Evolutionary conservation across 2,113 vertebrate genomes (phyloP), one percentile per base, ranked within the genome.

Genomic region (Archocentrus centrarchus): DNA sequence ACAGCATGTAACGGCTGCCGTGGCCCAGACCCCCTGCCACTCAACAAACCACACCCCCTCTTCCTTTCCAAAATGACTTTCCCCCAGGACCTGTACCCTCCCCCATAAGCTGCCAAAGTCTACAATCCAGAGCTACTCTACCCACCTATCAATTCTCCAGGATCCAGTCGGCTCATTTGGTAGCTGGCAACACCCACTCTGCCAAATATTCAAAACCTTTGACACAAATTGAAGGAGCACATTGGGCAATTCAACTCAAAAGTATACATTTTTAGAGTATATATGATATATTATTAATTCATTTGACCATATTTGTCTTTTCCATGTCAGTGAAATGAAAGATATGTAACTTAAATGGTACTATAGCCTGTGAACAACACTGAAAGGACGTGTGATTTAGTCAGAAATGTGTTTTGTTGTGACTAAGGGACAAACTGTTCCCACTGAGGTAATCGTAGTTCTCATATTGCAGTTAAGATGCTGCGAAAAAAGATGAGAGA

Each of bases 51-150:
- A 87, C 85, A 22, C 90, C 61, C 75, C 78, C 62, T 62, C 66
- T 66, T 82, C 88, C 82, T 75, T 73, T 59, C 55, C 59, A 66
- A 84, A 89, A 82, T 90, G 80, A 88, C 87, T 93, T 83, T 88
- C 84, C 88, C 88, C 39, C 73, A 9, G 80, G 88, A 85, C 47
- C 11, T 47, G 68, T 60, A 50, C 60, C 85, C 68, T 35, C 55
- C 86, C 66, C 81, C 79, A 66, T 80, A 70, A 89, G 82, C n/a
- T 55, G 53, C 58, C 78, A 18, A 60, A 84, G 77, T 75, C 76
- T 66, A 58, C 50, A 89, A 91, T 89, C 61, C 62, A 53, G 77
- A 22, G 57, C 66, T 66, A 75, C 22, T 24, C 18, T 7, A 15
- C 11, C 66, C 73, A 44, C 32, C 68, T 58, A 59, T 85, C 64